A percentile compares a stretch with the other conserved stretches of the same genome.
These are phyloP conservation scores for Mola mola DNA, from an alignment of 2,113 vertebrate genomes.

Conservation along the genomic window DNA sequence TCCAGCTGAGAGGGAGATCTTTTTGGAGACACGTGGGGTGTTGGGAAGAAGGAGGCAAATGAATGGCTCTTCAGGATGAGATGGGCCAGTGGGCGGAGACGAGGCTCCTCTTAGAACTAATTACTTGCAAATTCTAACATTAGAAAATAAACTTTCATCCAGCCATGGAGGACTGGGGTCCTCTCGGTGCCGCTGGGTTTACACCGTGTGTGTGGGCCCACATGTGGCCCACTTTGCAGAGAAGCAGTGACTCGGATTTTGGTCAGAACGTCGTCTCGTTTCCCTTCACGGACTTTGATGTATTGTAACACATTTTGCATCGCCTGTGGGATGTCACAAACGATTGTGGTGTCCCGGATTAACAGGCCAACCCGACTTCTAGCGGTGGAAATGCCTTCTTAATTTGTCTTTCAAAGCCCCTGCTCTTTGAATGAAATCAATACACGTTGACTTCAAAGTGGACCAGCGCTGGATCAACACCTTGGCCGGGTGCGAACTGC, in stretches of 20 bases:
- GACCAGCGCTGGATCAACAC: conserved; percentile 64
- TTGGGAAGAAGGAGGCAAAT: conserved; percentile 28
- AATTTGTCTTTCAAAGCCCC: conserved; percentile 66
- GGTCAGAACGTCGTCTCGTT: background rate
- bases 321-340: conserved; percentile 44
- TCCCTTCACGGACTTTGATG: conserved; percentile 50
- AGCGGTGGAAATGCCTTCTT: conserved; percentile 42
- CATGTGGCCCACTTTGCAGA: background rate
- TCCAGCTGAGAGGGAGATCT: conserved; percentile 76
- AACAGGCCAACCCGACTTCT: conserved; percentile 46
- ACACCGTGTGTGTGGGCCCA: too few species aligned
- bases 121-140: conserved; percentile 56
- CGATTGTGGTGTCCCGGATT: conserved; percentile 47
- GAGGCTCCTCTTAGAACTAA: conserved; percentile 24
- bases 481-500: conserved; percentile 58
- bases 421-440: conserved; percentile 58
- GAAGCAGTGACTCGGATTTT: background rate
- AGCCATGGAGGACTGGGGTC: too few species aligned
- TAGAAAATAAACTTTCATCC: conserved; percentile 16
- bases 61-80: conserved; percentile 46
- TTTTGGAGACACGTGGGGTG: conserved; percentile 64
- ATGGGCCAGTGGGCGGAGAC: conserved; percentile 37
- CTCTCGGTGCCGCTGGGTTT: too few species aligned
- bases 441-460: conserved; percentile 71
- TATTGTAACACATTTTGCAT: conserved; percentile 55